phyloP scores from a whole-genome alignment of 2,888 invertebrate species.

The Eilema griseolum region DNA sequence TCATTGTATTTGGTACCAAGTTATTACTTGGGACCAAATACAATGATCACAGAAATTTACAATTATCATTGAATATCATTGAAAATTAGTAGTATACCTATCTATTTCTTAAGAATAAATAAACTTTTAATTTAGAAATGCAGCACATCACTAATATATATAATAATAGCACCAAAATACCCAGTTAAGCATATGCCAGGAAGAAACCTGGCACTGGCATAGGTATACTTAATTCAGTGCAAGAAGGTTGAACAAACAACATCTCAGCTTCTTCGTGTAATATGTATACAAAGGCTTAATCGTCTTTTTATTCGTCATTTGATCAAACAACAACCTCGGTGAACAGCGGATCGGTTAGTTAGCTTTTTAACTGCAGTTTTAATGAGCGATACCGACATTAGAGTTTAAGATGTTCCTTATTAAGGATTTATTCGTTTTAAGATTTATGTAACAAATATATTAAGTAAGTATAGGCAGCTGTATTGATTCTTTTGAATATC shows the following conservation, averaged over 20 bases:
- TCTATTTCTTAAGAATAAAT: too few species aligned
- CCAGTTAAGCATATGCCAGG: too few species aligned
- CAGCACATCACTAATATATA: too few species aligned
- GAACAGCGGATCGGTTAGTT: constrained; percentile 52
- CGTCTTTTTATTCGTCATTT: constrained; percentile 18
- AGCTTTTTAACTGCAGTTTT: constrained; percentile 62
- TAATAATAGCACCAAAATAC: too few species aligned
- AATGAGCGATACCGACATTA: constrained; percentile 64
- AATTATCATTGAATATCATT: too few species aligned
- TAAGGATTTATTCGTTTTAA: constrained; percentile 61
- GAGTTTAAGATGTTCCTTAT: constrained; percentile 67
- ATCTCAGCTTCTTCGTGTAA: background rate
- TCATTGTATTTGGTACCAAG: too few species aligned
- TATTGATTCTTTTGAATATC: constrained; percentile 12
- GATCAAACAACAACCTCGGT: constrained; percentile 38
- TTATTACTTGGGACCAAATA: too few species aligned
- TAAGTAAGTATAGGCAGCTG: constrained; percentile 52
- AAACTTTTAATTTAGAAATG: too few species aligned
- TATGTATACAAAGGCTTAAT: background rate
- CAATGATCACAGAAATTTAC: too few species aligned
- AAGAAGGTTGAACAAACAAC: background rate
- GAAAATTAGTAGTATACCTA: too few species aligned
- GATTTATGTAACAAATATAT: constrained; percentile 81
- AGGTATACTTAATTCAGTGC: too few species aligned
- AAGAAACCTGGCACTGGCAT: too few species aligned